A percentile compares a stretch with the other conserved stretches of the same genome.
Conservation (phyloP, 2,888 invertebrate species). For the Caenorhabditis imperialis region DNA sequence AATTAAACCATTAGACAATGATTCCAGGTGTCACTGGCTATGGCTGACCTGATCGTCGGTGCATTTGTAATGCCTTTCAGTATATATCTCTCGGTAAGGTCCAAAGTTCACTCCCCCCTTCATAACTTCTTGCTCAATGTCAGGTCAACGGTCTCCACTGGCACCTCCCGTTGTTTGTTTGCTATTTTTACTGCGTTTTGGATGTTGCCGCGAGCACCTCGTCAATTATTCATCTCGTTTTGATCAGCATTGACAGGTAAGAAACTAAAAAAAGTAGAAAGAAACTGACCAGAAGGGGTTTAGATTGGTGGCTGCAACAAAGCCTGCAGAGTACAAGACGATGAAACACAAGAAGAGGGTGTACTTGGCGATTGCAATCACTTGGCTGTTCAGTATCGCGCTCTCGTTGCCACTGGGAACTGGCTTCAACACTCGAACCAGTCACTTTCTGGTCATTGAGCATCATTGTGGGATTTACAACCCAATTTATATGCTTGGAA, state of each 20-base stretch:
- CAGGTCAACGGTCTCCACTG: conserved; percentile 77
- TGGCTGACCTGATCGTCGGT: conserved; percentile 76
- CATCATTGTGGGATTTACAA: conserved; percentile 78
- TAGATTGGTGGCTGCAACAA: conserved; percentile 77
- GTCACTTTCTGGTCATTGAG: conserved; percentile 66
- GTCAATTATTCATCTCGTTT: conserved; percentile 77
- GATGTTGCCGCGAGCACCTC: conserved; percentile 78
- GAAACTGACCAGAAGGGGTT: conserved; percentile 8
- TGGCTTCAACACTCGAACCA: conserved; percentile 72
- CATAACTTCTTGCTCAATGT: too few species aligned
- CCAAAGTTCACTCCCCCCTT: conserved; percentile 11
- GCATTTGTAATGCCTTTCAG: conserved; percentile 77
- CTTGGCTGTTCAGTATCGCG: conserved; percentile 77
- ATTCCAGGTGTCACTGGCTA: conserved; percentile 74
- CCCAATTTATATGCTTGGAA: conserved; percentile 76
- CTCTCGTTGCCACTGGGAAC: conserved; percentile 76
- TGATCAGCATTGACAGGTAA: conserved; percentile 78
- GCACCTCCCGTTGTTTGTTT: conserved; percentile 74
- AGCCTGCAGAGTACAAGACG: conserved; percentile 78
- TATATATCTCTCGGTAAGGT: conserved; percentile 75
- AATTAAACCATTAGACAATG: neutral
- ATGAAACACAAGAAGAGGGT: conserved; percentile 75
- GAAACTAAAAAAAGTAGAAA: neutral
- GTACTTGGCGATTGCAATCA: conserved; percentile 73
- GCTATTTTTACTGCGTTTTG: conserved; percentile 75